Percentiles rank a stretch among this genome's conserved stretches.
phyloP scores from a whole-genome alignment of 1,140 invertebrate genomes.

The Physella acuta region DNA sequence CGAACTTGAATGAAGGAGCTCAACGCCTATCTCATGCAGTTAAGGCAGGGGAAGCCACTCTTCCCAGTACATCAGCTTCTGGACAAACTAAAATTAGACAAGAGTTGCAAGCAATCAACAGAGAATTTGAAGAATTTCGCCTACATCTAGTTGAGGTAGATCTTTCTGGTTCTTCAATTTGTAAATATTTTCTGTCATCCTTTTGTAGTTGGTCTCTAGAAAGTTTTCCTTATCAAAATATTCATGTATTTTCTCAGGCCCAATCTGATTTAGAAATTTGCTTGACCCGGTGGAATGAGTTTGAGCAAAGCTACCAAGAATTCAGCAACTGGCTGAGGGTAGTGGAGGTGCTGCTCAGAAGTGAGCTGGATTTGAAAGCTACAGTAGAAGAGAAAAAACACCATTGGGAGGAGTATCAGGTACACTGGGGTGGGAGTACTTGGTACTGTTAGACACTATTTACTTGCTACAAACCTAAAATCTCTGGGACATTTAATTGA shows the following conservation, averaged over 20 bases:
- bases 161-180: no score
- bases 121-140: slow-evolving; percentile 53
- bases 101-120: slow-evolving; percentile 49
- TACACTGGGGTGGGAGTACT: no score
- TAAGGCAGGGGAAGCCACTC: slow-evolving; percentile 47
- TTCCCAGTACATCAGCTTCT: slow-evolving; percentile 48
- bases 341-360: slow-evolving; percentile 85
- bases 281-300: slow-evolving; percentile 51
- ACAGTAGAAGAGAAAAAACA: slow-evolving; percentile 90
- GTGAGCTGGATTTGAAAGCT: slow-evolving; percentile 85
- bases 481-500: no score
- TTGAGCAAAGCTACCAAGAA: slow-evolving; percentile 68
- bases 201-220: not conserved
- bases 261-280: slow-evolving; percentile 65
- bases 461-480: no score
- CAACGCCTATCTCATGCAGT: slow-evolving; percentile 46
- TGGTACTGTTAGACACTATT: no score
- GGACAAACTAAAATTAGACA: slow-evolving; percentile 55
- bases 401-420: slow-evolving; percentile 66
- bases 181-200: not conserved
- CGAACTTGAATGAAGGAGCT: slow-evolving; percentile 46
- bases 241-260: slow-evolving; percentile 23
- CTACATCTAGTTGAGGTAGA: slow-evolving; percentile 39
- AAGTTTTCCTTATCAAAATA: not conserved
- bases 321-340: slow-evolving; percentile 88